Percentiles rank a stretch among this genome's conserved stretches.
Conservation (phyloP, 2,888 invertebrate species). For the Diploptera punctata region DNA sequence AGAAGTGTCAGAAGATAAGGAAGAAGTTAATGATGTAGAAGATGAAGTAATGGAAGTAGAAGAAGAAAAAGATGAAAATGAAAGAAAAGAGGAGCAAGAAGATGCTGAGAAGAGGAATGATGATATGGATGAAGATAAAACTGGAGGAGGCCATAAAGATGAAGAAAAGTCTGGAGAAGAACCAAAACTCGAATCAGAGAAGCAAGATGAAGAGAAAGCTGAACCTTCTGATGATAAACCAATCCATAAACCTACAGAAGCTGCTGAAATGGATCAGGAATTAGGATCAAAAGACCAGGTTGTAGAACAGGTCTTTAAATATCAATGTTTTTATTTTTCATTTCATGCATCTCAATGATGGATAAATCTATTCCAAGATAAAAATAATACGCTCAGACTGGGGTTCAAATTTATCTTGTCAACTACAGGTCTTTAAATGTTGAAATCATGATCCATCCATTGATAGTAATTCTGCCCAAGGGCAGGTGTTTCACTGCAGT, state of each 20-base stretch:
- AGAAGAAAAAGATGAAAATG: slow-evolving; percentile 45
- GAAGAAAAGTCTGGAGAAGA: slow-evolving; percentile 50
- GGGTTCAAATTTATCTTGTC: too few relatives aligned
- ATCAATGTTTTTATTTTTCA: too few relatives aligned
- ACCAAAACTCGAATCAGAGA: slow-evolving; percentile 49
- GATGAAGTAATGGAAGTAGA: slow-evolving; percentile 46
- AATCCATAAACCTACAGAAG: slow-evolving; percentile 46
- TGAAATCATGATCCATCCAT: too few relatives aligned
- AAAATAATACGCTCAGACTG: too few relatives aligned
- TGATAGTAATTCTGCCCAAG: too few relatives aligned
- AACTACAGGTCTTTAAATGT: too few relatives aligned
- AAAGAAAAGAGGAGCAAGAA: too few relatives aligned
- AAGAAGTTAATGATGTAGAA: slow-evolving; percentile 50
- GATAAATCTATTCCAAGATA: too few relatives aligned
- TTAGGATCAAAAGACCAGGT: slow-evolving; percentile 59
- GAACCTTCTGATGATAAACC: slow-evolving; percentile 56
- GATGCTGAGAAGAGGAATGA: slow-evolving; percentile 47
- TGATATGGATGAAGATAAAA: slow-evolving; percentile 48
- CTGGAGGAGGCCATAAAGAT: slow-evolving; percentile 52
- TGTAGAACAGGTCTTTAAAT: too few relatives aligned
- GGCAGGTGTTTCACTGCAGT: too few relatives aligned
- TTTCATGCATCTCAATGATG: too few relatives aligned
- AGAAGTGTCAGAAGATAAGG: too few relatives aligned
- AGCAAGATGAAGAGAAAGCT: slow-evolving; percentile 51
- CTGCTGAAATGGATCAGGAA: slow-evolving; percentile 49